Conservation (phyloP, 2,113 vertebrate species). For the Rana temporaria region DNA sequence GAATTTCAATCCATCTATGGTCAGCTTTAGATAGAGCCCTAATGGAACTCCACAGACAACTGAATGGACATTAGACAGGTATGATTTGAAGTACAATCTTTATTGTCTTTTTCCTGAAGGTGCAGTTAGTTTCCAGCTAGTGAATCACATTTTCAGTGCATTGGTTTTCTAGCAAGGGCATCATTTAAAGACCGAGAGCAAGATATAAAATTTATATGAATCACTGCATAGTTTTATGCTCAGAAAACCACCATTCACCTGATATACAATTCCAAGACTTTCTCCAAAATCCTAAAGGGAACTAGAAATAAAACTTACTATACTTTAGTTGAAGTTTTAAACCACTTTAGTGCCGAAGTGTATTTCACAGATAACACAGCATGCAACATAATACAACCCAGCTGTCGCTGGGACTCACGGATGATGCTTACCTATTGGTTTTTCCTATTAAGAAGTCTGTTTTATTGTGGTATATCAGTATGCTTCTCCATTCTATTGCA, state of each 20-base stretch:
- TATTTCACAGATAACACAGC: background rate
- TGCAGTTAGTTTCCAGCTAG: background rate
- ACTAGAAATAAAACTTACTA: constrained; percentile 12
- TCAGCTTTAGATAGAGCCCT: too few species aligned
- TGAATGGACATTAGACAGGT: too few species aligned
- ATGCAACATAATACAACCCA: constrained; percentile 16
- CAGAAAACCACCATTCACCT: constrained; percentile 15
- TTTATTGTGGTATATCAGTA: constrained; percentile 17
- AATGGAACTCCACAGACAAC: too few species aligned
- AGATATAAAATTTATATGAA: background rate
- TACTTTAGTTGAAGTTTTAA: constrained; percentile 22
- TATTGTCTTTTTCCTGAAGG: too few species aligned
- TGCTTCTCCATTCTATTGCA: constrained; percentile 8
- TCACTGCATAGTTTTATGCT: background rate
- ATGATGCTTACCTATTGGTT: background rate
- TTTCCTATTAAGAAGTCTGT: constrained; percentile 1
- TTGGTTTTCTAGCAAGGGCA: background rate
- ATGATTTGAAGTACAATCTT: too few species aligned
- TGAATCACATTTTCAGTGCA: background rate
- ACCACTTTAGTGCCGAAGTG: constrained; percentile 18
- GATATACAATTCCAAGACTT: background rate
- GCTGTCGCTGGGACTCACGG: constrained; percentile 20
- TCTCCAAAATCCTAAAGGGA: constrained; percentile 17
- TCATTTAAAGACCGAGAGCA: background rate
- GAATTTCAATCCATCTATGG: too few species aligned